Conservation (phyloP, 2,113 vertebrate species). For the Hemicordylus capensis region DNA sequence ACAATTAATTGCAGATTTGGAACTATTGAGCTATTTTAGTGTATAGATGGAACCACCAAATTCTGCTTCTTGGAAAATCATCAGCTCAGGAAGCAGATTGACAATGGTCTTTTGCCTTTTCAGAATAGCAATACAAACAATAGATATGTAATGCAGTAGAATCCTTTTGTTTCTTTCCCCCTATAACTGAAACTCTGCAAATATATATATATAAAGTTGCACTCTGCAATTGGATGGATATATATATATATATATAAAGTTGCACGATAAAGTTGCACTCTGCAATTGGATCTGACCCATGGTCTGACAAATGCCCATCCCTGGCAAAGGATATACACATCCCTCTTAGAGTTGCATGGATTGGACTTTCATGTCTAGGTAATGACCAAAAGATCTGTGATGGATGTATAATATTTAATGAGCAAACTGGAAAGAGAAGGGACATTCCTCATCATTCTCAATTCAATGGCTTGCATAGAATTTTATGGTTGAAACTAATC, state of each 20-base stretch:
- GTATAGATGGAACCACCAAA: neutral
- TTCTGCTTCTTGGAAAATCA: neutral
- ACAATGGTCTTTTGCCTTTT: neutral
- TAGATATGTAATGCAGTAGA: neutral
- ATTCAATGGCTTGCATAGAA: slow-evolving; percentile 14
- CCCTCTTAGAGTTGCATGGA: neutral
- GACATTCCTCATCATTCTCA: neutral
- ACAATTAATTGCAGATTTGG: neutral
- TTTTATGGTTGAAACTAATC: slow-evolving; percentile 31
- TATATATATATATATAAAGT: too few relatives aligned
- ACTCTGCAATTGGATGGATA: too few relatives aligned
- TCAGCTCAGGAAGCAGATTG: neutral
- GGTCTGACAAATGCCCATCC: neutral
- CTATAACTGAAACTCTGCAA: neutral
- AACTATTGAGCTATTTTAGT: neutral
- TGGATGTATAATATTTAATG: neutral
- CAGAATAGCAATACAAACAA: neutral
- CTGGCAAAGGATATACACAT: too few relatives aligned
- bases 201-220: neutral
- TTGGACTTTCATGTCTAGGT: neutral
- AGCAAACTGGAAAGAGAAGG: neutral
- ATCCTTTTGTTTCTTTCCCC: neutral
- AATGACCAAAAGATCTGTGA: neutral
- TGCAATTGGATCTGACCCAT: too few relatives aligned
- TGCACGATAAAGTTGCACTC: too few relatives aligned